phyloP scores from a whole-genome alignment of 2,888 invertebrate genomes.

The Noctua comes region DNA sequence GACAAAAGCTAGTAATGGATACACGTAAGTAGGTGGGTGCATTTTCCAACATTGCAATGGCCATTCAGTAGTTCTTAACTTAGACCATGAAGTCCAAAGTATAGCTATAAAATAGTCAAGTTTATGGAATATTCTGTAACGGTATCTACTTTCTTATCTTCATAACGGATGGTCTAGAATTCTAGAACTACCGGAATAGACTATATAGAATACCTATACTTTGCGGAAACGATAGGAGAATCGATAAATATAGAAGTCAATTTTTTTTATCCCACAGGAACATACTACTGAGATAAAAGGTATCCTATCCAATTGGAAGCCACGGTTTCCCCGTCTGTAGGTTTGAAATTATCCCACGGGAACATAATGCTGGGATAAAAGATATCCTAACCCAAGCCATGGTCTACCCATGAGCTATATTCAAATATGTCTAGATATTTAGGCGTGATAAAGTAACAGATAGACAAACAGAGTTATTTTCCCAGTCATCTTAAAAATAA shows the following conservation, averaged over 20 bases:
- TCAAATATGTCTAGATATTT: background rate
- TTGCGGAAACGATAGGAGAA: background rate
- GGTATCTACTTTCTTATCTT: slow-evolving; percentile 8
- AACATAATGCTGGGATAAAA: background rate
- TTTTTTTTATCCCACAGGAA: background rate
- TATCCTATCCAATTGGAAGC: no score
- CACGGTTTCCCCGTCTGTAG: accelerated
- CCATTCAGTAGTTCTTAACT: background rate
- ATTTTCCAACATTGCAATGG: background rate
- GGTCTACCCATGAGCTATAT: background rate
- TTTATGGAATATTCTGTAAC: slow-evolving; percentile 26
- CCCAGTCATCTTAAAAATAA: background rate
- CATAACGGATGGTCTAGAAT: background rate
- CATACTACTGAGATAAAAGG: no score
- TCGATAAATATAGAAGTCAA: slow-evolving; percentile 10
- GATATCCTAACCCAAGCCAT: background rate
- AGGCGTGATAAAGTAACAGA: background rate
- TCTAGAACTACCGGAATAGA: background rate
- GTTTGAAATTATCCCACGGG: background rate
- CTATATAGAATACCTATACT: background rate
- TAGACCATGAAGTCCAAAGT: slow-evolving; percentile 24
- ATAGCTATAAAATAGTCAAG: slow-evolving; percentile 6
- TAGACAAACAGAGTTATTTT: background rate
- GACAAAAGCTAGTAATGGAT: no score
- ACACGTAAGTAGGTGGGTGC: no score